Evolutionary conservation across 1,140 invertebrate species (phyloP).

Genomic region (Drosophila subobscura): DNA sequence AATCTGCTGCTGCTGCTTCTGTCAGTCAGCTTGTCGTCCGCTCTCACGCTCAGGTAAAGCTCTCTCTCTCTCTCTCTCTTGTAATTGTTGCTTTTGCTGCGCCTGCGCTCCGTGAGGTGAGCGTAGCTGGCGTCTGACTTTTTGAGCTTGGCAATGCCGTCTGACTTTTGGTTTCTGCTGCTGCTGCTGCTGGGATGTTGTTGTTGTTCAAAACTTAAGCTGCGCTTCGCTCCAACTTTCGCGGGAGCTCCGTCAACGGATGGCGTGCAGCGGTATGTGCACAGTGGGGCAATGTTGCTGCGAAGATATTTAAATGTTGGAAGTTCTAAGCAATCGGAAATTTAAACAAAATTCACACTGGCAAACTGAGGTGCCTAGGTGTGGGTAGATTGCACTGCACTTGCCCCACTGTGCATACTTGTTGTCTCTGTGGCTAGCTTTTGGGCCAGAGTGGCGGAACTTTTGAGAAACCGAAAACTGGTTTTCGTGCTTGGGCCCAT

Average conservation of each 20-base stretch:
- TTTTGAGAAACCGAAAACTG: constrained; percentile 67
- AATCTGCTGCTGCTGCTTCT: constrained; percentile 35
- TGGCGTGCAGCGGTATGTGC: too few relatives aligned
- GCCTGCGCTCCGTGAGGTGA: constrained; percentile 43
- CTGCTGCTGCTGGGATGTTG: constrained; percentile 21
- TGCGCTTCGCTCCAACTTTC: constrained; percentile 69
- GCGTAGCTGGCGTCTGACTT: constrained; percentile 9
- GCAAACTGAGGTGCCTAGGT: too few relatives aligned
- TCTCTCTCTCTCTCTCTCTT: constrained; percentile 32
- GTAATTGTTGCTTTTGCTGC: constrained; percentile 55
- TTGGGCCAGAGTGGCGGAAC: constrained; percentile 73
- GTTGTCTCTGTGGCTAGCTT: constrained; percentile 33
- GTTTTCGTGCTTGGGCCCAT: constrained; percentile 63
- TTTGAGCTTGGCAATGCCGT: constrained; percentile 55
- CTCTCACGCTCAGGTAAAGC: constrained; percentile 30
- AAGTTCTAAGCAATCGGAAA: background rate
- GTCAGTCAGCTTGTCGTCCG: constrained; percentile 19
- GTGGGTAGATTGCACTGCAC: background rate
- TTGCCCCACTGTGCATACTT: constrained; percentile 44
- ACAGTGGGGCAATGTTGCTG: too few relatives aligned
- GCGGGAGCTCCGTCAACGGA: constrained; percentile 30
- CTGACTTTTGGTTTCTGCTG: constrained; percentile 34
- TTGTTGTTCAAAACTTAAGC: constrained; percentile 36
- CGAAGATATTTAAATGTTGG: background rate
- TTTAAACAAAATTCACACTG: background rate